These are phyloP conservation scores for Pedetes capensis DNA, from an alignment of 2,113 vertebrate species.

Conservation along the genomic window DNA sequence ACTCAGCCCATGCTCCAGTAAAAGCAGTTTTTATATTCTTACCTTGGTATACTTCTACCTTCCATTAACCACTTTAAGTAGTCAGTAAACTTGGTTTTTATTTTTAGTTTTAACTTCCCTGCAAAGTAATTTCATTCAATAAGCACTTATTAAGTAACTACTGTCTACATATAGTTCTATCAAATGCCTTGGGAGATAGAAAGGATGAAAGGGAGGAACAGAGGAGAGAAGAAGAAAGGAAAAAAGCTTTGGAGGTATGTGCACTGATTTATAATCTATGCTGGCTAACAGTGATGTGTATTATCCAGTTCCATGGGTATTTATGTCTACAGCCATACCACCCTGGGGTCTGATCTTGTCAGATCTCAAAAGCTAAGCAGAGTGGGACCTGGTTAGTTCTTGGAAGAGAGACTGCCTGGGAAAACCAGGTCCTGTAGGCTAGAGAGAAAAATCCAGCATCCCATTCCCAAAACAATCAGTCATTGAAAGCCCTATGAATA, in stretches of 20 bases:
- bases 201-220: background rate
- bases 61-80: background rate
- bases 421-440: too few relatives aligned
- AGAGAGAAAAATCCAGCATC: too few relatives aligned
- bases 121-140: background rate
- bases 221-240: background rate
- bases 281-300: background rate
- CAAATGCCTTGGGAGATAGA: background rate
- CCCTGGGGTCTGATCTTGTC: too few relatives aligned
- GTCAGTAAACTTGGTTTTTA: background rate
- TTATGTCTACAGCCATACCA: too few relatives aligned
- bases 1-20: background rate
- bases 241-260: background rate
- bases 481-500: too few relatives aligned
- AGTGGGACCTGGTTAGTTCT: too few relatives aligned
- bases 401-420: too few relatives aligned
- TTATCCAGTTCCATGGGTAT: background rate
- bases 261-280: background rate
- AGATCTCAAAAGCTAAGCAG: too few relatives aligned
- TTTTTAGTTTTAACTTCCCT: constrained; percentile 21
- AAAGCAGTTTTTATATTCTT: background rate
- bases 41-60: background rate
- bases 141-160: background rate
- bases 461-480: too few relatives aligned
- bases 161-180: background rate